A percentile compares a stretch with the other conserved stretches of the same genome.
phyloP scores from a whole-genome alignment of 2,113 vertebrate genomes.

The Microcebus ravelobensis region DNA sequence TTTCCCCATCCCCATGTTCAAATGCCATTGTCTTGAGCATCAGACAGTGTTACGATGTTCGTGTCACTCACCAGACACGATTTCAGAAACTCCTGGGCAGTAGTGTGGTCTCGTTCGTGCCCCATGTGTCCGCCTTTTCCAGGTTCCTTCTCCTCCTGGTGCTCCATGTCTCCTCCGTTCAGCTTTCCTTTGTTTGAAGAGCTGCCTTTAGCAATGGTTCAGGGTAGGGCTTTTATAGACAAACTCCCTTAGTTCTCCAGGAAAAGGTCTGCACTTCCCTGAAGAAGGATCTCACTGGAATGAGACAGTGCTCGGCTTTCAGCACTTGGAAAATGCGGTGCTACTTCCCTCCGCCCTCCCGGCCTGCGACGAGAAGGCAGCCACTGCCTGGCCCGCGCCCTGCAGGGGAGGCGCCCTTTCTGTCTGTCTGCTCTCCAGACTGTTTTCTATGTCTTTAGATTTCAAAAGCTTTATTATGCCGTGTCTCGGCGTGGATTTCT shows the following conservation, averaged over 20 bases:
- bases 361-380: not conserved
- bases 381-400: not conserved
- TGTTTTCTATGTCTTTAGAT: not conserved
- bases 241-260: not conserved
- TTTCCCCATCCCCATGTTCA: not conserved
- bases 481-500: not conserved
- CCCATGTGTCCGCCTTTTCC: rapidly evolving
- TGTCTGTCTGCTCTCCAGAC: not conserved
- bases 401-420: not conserved
- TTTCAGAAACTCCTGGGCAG: not conserved
- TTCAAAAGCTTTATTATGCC: not conserved
- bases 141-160: not conserved
- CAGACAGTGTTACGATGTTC: not conserved
- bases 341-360: not conserved
- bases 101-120: rapidly evolving
- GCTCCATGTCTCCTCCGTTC: too few relatives aligned
- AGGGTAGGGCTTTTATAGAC: not conserved
- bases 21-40: not conserved
- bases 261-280: not conserved
- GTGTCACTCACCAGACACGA: not conserved
- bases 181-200: not conserved
- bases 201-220: rapidly evolving
- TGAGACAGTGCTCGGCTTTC: not conserved
- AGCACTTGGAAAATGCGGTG: not conserved
- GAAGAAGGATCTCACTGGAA: not conserved